These are phyloP conservation scores for Caiman crocodilus DNA, from an alignment of 2,797 vertebrate genomes.

Conservation along the genomic window DNA sequence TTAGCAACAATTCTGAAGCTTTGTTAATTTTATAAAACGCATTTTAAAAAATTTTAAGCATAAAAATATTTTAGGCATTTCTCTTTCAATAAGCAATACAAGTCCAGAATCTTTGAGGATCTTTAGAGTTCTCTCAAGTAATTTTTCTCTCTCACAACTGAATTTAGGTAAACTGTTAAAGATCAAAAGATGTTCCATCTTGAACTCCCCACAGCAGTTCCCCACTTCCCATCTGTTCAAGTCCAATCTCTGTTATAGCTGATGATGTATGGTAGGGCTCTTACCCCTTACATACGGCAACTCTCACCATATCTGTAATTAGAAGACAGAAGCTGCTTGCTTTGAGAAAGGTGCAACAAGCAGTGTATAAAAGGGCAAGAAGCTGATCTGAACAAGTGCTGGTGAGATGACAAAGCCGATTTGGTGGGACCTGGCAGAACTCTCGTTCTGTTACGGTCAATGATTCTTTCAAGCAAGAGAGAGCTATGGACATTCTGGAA, in stretches of 20 bases:
- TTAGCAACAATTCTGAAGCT: neutral
- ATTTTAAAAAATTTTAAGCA: neutral
- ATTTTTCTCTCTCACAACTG: neutral
- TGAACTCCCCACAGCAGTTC: neutral
- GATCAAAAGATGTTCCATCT: neutral
- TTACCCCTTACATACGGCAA: neutral
- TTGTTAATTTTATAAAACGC: neutral
- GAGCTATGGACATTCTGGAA: neutral
- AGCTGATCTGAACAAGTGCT: neutral
- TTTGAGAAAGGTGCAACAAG: neutral
- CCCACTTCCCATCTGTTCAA: neutral
- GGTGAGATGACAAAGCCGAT: neutral
- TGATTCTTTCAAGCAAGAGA: rapidly evolving
- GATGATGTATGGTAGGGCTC: neutral
- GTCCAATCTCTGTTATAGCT: neutral
- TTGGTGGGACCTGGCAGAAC: neutral
- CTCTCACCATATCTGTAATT: neutral
- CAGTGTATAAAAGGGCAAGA: neutral
- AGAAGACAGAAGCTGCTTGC: neutral
- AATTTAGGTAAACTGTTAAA: neutral
- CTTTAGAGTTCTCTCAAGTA: neutral
- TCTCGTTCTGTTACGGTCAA: neutral
- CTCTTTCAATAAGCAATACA: neutral
- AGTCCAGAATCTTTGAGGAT: neutral
- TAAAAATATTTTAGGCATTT: neutral